Evolutionary conservation across 2,888 invertebrate species (phyloP), one percentile per base, ranked within the genome.

Genomic region (Eupithecia vulgata): DNA sequence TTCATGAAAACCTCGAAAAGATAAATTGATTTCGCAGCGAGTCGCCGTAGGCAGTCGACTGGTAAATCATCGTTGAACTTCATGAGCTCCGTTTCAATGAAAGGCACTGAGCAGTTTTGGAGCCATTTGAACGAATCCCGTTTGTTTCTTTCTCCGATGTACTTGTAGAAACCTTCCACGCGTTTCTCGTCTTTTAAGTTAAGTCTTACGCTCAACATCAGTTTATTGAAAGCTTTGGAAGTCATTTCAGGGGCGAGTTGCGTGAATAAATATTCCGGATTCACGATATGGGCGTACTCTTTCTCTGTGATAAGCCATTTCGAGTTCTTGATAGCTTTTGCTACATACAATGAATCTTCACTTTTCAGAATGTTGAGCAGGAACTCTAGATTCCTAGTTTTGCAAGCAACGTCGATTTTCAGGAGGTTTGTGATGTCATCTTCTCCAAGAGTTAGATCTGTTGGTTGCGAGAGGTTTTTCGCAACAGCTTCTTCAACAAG

Each of bases 221-320:
- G 78, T 81, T 91, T 92, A 42, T 85, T 86, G 59, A 84, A 82
- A 12, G 89, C 90, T 82, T 87, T 88, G 10, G 83, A 77, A 52
- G 83, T 87, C 91, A 93, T 91, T 59, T 83, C 79, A 10, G 88
- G 92, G 57, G 86, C 86, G 1, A 92, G 80, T 62, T 87, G 74
- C 5, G 81, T 78, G 71, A 88, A 78, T 10, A 93, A 79, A 78
- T 90, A 87, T 66, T 88, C 79, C 7, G 92, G 91, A 74, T 93
- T 91, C 67, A 93, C 83, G 67, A 92, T 86, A 76, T 90, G 79
- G 7, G 85, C 84, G 74, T 90, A 90, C 71, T 89, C 80, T 8
- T 81, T 77, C 37, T 92, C 90, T 3, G 85, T 89, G 57, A 93
- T 82, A 12, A 92, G 79, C 92, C 92, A 92, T 21, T 81, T 78